Base-by-base conservation (phyloP, 2,888 invertebrate species). In the Acleris laterana region DNA sequence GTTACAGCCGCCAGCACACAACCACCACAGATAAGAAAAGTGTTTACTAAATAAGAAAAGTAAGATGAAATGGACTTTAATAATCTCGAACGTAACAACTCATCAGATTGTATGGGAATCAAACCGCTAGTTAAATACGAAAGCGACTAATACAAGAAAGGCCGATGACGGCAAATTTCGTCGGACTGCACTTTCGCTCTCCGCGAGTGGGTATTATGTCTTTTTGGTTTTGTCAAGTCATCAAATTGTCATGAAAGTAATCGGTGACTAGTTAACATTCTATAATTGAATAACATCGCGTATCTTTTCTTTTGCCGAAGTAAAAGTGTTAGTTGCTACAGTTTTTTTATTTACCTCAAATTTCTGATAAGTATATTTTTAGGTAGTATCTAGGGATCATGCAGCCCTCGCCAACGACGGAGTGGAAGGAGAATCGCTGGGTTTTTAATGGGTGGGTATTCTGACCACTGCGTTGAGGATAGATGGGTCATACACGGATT, bases 221-320 rank as follows among this genome's bases (percentile, higher is more conserved):
- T n/a, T 70, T 56, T 65, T 56, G 52, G 60, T 69, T 71, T 71
- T 62, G 69, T 76, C 74, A 60, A 77, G 78, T 83, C 84, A 83
- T 83, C 76, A 75, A 55, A 84, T 70, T 72, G 69, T 65, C 70
- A 68, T 69, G 71, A 69, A 72, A 76, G 70, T 69, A 50, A 46
- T 55, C 9, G 32, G 17, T 16, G 55, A 5, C 44, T 56, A 44
- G 48, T 50, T 48, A 48, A 25, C 42, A 4, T 49, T 56, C 28
- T 25, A 50, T 28, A 52, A 7, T 38, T 1, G n/a, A 22, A 25
- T 25, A 57, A 57, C 6, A n/a, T 4, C 13, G 38, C 13, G 5
- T n/a, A 44, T n/a, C 20, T 20, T 32, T 32, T 44, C 19, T 22
- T 9, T 2, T 22, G 3, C 32, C 9, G 13, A 16, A 5, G 7